Conservation (phyloP, 2,888 invertebrate species). For the Napeogenes inachia region DNA sequence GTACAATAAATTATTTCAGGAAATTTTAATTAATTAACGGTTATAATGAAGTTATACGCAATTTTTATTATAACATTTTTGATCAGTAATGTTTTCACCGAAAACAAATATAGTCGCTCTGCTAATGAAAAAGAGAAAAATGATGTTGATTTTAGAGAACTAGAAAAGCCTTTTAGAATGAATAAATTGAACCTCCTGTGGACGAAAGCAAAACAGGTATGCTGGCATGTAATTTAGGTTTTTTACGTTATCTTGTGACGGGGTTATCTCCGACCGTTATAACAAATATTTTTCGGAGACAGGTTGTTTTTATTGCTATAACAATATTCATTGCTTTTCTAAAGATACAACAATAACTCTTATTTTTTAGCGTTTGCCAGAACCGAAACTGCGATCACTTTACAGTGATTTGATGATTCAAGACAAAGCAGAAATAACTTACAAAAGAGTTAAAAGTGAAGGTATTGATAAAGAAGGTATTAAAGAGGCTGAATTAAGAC, state of each 20-base stretch:
- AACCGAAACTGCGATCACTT: slow-evolving; percentile 89
- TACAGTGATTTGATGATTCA: slow-evolving; percentile 94
- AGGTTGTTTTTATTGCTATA: too few species aligned
- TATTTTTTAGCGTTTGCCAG: slow-evolving; percentile 83
- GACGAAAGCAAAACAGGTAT: slow-evolving; percentile 92
- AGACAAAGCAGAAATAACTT: slow-evolving; percentile 92
- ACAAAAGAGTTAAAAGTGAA: slow-evolving; percentile 88
- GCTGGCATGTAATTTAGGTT: neutral
- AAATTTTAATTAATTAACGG: neutral
- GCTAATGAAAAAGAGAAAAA: slow-evolving; percentile 68
- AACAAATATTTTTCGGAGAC: too few species aligned
- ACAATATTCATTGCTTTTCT: too few species aligned
- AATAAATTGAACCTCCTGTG: slow-evolving; percentile 92
- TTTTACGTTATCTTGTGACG: neutral
- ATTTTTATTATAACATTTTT: slow-evolving; percentile 18
- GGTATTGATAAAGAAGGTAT: slow-evolving; percentile 92
- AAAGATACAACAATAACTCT: neutral
- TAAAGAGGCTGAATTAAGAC: slow-evolving; percentile 87
- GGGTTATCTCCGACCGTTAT: too few species aligned
- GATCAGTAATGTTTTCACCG: slow-evolving; percentile 38
- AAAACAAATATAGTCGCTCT: slow-evolving; percentile 82
- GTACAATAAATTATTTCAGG: neutral
- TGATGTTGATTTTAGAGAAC: slow-evolving; percentile 79
- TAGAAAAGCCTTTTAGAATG: slow-evolving; percentile 93
- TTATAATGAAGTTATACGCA: slow-evolving; percentile 7